Base-by-base conservation (phyloP, 2,797 vertebrate genomes). In the Oreortyx pictus region DNA sequence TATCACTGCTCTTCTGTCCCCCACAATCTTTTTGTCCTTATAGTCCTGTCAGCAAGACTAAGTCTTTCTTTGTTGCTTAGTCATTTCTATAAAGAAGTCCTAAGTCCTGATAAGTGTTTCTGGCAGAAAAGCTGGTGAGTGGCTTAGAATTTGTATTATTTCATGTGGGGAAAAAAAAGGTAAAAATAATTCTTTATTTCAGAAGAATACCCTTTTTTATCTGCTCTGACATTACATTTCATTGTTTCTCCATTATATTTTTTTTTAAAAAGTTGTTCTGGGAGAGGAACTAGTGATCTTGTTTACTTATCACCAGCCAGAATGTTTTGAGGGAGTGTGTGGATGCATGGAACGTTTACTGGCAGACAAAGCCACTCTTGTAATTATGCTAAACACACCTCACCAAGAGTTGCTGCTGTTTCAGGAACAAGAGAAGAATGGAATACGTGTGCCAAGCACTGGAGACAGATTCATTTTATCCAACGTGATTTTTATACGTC, bases 371-470 rank as follows among this genome's bases (percentile, higher is more conserved):
- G 29, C 65, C 23, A 5, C 33, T n/a, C 4, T 56, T 22, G 3
- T 20, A 41, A 35, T 15, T 86, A 7, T 2, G 11, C 47, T 82
- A 27, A 79, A 0, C 60, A 56, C 23, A 43, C 7, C 57, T 89
- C 44, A 61, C 29, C 4, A 4, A 24, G n/a, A 64, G 68, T 7
- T 71, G 61, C 23, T 85, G 43, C 22, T 50, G 8, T 46, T 82
- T 64, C 24, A 74, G 52, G 43, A 84, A 9, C 33, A 0, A 0
- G 2, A 84, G 78, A 52, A 79, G 65, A 11, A 74, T 10, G 2
- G 17, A 2, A 3, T 49, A 7, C 1, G 1, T 33, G 29, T 82
- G 41, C 35, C 61, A 6, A 1, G 4, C 5, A 4, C 23, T 2
- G 3, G 29, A 54, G 57, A 50, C 20, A 46, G 49, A 59, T 68